Conservation (phyloP, 2,113 vertebrate genomes). For the Heteronetta atricapilla region DNA sequence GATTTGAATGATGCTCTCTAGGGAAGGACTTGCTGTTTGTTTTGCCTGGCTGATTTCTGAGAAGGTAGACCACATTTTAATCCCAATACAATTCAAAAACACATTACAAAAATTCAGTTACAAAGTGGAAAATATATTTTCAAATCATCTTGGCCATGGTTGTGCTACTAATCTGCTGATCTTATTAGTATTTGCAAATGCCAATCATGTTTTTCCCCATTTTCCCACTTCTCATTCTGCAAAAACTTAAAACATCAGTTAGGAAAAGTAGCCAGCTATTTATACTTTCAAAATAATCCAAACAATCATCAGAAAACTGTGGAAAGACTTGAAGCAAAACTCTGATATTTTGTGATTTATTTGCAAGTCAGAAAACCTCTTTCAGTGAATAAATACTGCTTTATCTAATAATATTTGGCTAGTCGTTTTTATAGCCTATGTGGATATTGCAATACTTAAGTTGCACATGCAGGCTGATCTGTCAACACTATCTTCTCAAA, state of each 20-base stretch:
- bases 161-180: not conserved
- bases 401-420: not conserved
- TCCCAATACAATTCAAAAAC: not conserved
- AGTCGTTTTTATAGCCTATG: not conserved
- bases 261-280: not conserved
- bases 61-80: not conserved
- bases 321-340: not conserved
- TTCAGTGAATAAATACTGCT: not conserved
- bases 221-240: not conserved
- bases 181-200: not conserved
- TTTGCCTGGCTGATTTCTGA: not conserved
- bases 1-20: not conserved
- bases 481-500: not conserved
- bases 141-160: accelerated
- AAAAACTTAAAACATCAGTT: not conserved
- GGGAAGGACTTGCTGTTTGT: no score
- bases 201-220: accelerated
- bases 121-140: not conserved
- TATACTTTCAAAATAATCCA: not conserved
- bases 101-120: not conserved
- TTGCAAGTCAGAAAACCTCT: not conserved
- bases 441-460: not conserved
- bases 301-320: not conserved
- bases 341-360: not conserved
- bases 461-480: not conserved